phyloP scores from a whole-genome alignment of 2,113 vertebrate species.

The Dinomys branickii region DNA sequence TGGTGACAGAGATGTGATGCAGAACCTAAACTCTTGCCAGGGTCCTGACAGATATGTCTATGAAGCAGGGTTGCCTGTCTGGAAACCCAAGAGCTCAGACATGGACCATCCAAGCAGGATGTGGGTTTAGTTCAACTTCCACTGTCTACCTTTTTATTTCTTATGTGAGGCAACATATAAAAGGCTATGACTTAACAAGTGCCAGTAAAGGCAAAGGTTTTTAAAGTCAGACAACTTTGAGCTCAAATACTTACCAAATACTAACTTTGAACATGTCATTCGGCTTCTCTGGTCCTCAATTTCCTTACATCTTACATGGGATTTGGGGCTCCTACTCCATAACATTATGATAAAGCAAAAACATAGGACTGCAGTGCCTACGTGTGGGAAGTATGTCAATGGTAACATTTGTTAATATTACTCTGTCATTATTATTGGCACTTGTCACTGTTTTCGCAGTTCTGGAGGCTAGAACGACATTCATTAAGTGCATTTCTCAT shows the following conservation, averaged over 20 bases:
- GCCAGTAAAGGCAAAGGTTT: not conserved
- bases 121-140: not conserved
- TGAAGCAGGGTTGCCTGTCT: not conserved
- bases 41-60: not conserved
- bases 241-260: not conserved
- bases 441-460: not conserved
- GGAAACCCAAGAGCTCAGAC: not conserved
- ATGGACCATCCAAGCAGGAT: not conserved
- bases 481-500: not conserved
- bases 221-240: slow-evolving; percentile 3
- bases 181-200: not conserved
- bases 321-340: not conserved
- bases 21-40: not conserved
- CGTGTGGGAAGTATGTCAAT: not conserved
- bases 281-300: not conserved
- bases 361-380: not conserved
- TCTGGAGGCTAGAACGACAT: not conserved
- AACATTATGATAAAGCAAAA: not conserved
- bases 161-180: not conserved
- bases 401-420: not conserved
- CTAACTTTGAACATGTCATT: not conserved
- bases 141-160: not conserved
- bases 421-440: not conserved
- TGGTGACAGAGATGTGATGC: not conserved
- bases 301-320: not conserved